A percentile compares a stretch with the other conserved stretches of the same genome.
Conservation (phyloP, 2,797 vertebrate species). For the Scleropages formosus region DNA sequence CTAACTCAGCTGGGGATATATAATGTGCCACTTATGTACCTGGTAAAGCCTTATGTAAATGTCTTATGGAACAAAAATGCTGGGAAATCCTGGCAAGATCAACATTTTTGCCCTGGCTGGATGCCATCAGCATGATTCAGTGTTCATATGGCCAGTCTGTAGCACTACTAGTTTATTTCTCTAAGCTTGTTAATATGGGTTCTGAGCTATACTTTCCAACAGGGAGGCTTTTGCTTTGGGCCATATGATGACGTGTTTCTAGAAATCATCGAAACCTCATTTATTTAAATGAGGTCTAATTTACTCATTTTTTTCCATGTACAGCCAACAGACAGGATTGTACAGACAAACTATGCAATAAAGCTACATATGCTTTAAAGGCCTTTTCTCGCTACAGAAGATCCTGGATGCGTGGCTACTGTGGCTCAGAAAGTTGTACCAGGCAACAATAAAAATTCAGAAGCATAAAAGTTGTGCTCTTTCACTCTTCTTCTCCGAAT, state of each 20-base stretch:
- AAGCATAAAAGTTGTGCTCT: conserved; percentile 21
- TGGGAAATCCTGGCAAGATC: not conserved
- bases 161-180: not conserved
- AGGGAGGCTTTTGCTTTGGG: not conserved
- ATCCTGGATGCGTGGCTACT: conserved; percentile 9
- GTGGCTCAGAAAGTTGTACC: conserved; percentile 12
- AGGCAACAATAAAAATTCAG: not conserved
- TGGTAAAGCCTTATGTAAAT: not conserved
- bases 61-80: not conserved
- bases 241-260: not conserved
- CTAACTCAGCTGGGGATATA: not conserved
- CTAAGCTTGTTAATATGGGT: not conserved
- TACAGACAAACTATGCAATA: not conserved
- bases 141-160: not conserved
- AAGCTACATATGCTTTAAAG: not conserved
- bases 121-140: not conserved
- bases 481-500: not conserved
- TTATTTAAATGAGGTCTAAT: not conserved
- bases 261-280: not conserved
- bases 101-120: not conserved
- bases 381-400: not conserved
- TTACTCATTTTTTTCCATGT: not conserved
- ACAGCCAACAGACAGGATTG: not conserved
- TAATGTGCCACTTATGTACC: not conserved
- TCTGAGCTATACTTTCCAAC: not conserved